These are phyloP conservation scores for Lepidurus couesii DNA, from an alignment of 1,140 invertebrate genomes.

Conservation along the genomic window DNA sequence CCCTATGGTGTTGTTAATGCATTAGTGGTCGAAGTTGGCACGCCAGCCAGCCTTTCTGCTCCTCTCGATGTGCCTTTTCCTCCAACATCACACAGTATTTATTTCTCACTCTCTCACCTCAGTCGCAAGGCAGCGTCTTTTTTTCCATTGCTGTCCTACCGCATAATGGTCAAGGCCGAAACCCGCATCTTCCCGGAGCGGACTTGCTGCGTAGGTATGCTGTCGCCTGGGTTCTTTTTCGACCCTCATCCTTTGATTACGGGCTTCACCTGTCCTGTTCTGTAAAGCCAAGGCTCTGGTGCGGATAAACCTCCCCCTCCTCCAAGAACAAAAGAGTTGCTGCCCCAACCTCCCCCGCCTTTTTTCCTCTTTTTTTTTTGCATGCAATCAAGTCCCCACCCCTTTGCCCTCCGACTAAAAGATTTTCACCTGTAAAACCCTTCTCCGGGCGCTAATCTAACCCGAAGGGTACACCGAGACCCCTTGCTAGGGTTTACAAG, in stretches of 20 bases:
- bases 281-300: not conserved
- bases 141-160: not conserved
- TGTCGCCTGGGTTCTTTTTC: not conserved
- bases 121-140: not conserved
- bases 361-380: not conserved
- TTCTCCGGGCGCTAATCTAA: not conserved
- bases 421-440: not conserved
- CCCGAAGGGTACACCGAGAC: not conserved
- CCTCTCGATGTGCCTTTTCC: not conserved
- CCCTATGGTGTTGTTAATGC: not conserved
- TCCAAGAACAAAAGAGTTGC: not conserved
- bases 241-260: not conserved
- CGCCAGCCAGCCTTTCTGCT: not conserved
- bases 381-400: not conserved
- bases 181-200: not conserved
- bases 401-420: not conserved
- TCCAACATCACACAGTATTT: not conserved
- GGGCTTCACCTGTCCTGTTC: slow-evolving; percentile 1
- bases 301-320: not conserved
- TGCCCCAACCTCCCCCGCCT: not conserved
- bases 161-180: not conserved
- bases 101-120: not conserved
- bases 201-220: slow-evolving; percentile 19
- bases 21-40: not conserved
- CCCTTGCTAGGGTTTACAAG: not conserved